These are phyloP conservation scores for Kobus ellipsiprymnus DNA, from an alignment of 2,113 vertebrate genomes.

Conservation along the genomic window DNA sequence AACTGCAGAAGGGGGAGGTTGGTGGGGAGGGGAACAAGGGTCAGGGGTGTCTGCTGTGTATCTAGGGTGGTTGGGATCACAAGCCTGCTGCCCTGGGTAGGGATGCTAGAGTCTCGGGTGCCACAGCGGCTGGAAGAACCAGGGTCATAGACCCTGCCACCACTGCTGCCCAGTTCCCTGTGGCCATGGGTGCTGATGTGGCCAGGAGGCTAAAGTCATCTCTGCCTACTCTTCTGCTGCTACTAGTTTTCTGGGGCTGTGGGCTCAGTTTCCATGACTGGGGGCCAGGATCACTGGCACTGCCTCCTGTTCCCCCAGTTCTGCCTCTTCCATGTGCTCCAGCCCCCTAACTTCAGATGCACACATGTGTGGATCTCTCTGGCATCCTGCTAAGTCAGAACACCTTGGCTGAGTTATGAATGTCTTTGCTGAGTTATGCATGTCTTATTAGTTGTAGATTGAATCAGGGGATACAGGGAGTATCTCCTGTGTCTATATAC, in stretches of 20 bases:
- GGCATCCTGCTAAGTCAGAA: background rate
- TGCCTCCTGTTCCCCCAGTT: background rate
- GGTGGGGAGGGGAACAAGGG: background rate
- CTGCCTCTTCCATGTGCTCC: background rate
- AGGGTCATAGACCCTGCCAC: background rate
- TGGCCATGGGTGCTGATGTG: background rate
- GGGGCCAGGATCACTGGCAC: background rate
- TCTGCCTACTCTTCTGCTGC: background rate
- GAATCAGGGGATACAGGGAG: background rate
- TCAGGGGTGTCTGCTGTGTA: background rate
- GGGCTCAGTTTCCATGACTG: background rate
- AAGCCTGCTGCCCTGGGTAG: background rate
- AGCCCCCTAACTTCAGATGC: background rate
- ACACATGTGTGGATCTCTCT: background rate
- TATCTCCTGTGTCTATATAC: background rate
- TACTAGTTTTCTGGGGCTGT: background rate
- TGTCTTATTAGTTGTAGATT: background rate
- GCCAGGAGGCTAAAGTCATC: background rate
- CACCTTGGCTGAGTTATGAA: background rate
- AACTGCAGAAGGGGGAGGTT: background rate
- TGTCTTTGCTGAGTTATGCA: background rate
- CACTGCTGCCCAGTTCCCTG: background rate
- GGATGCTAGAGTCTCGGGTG: background rate
- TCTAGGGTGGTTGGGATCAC: background rate
- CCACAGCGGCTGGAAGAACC: background rate